These are phyloP conservation scores for Oreochromis tanganicae DNA, from an alignment of 2,113 vertebrate genomes.

Conservation along the genomic window DNA sequence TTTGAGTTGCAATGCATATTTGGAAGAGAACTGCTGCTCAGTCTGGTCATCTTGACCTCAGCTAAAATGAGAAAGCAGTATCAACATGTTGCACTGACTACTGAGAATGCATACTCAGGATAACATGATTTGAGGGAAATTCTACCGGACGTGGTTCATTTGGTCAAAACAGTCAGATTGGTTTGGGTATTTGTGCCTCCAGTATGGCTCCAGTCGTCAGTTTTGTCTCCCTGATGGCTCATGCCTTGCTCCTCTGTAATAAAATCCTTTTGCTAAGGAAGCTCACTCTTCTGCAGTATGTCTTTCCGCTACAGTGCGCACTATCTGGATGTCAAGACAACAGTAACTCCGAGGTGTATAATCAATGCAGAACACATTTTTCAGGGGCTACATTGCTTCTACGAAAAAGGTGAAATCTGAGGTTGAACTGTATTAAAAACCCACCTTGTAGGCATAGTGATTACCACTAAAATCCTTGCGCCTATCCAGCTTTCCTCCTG, in stretches of 20 bases:
- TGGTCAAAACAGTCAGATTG: not conserved
- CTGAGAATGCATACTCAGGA: not conserved
- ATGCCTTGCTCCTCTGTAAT: not conserved
- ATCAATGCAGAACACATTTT: not conserved
- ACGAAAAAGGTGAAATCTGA: not conserved
- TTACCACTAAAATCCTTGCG: not conserved
- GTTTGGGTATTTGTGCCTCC: not conserved
- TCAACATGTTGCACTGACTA: not conserved
- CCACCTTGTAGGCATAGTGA: not conserved
- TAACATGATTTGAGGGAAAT: not conserved
- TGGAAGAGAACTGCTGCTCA: not conserved
- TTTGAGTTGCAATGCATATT: not conserved
- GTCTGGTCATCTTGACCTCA: not conserved
- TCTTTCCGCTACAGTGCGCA: rapidly evolving
- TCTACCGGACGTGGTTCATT: not conserved
- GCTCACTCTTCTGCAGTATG: not conserved
- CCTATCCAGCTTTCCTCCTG: not conserved
- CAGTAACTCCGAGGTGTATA: rapidly evolving
- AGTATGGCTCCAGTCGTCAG: not conserved
- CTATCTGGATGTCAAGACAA: not conserved
- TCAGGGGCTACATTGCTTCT: not conserved
- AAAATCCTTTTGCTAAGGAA: not conserved
- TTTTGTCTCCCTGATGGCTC: not conserved
- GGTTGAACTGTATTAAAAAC: not conserved
- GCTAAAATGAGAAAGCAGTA: not conserved